A percentile compares a stretch with the other conserved stretches of the same genome.
Conservation (phyloP, 2,888 invertebrate genomes). For the Sesamia inferens region DNA sequence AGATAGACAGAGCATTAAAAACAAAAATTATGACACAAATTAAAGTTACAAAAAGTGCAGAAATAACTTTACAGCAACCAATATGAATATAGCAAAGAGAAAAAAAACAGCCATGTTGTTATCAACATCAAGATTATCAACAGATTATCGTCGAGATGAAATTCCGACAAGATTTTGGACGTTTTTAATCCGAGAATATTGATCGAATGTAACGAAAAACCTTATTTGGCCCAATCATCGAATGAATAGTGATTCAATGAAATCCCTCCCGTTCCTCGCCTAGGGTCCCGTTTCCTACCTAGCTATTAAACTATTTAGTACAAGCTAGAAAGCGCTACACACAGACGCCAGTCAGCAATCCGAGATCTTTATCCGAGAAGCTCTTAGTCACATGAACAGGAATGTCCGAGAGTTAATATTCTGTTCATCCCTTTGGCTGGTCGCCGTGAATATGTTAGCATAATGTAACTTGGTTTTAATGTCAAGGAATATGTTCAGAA, state of each 20-base stretch:
- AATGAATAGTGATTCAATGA: neutral
- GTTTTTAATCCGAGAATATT: no score
- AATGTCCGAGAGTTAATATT: constrained; percentile 57
- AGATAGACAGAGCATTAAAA: no score
- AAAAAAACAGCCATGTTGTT: no score
- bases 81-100: no score
- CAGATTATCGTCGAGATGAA: no score
- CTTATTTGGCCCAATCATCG: neutral
- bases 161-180: no score
- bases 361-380: constrained; percentile 36
- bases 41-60: no score
- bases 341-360: constrained; percentile 24
- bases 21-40: no score
- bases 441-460: constrained; percentile 60
- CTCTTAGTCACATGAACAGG: constrained; percentile 37
- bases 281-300: neutral
- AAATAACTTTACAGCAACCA: no score
- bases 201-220: no score
- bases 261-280: neutral
- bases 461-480: constrained; percentile 29
- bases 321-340: constrained; percentile 8
- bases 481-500: constrained; percentile 19
- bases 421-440: constrained; percentile 47
- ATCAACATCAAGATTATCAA: no score
- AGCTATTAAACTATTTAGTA: constrained; percentile 28